Evolutionary conservation across 2,797 vertebrate species (phyloP).

Genomic region (Acomys russatus): DNA sequence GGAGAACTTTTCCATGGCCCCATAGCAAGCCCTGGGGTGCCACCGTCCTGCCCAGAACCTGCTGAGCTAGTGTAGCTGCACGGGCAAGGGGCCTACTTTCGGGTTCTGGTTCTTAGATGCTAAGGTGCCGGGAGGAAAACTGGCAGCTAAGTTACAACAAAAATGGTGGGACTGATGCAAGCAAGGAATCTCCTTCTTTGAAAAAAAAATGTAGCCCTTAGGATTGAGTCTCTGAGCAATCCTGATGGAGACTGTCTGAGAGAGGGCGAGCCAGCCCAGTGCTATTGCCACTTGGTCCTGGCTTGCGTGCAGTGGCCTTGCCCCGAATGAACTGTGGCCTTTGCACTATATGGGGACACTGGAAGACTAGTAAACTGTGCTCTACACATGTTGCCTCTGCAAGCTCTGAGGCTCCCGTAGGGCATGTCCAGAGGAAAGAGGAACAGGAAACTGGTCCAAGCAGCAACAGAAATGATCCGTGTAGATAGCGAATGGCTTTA

Average conservation of each 20-base stretch:
- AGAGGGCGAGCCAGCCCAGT: too few species aligned
- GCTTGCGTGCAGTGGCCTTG: neutral
- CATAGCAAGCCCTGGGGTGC: accelerated
- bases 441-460: neutral
- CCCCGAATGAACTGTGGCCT: too few species aligned
- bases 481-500: neutral
- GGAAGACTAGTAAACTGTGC: neutral
- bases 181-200: neutral
- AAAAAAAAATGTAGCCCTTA: too few species aligned
- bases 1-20: neutral
- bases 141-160: neutral
- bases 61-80: accelerated
- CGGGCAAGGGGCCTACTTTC: neutral
- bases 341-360: neutral
- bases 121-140: neutral
- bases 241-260: accelerated
- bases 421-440: neutral
- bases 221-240: neutral
- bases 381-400: neutral
- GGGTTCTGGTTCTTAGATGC: neutral
- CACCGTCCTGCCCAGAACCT: neutral
- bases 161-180: neutral
- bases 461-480: neutral
- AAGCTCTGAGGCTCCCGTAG: neutral
- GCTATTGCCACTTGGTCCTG: neutral